phyloP scores from a whole-genome alignment of 2,888 invertebrate species.

The Stictocephala bisonia region DNA sequence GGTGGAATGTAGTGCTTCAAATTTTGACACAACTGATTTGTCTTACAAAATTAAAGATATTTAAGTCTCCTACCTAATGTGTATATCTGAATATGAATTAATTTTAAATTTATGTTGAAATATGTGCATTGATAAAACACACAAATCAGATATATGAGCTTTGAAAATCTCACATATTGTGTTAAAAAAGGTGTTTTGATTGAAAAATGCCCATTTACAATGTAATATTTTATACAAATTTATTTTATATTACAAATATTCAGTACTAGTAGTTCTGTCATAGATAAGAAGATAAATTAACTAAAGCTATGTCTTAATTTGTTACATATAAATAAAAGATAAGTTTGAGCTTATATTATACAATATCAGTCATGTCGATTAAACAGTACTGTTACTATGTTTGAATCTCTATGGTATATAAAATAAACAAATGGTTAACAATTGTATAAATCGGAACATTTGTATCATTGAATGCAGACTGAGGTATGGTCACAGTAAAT shows the following conservation, averaged over 20 bases:
- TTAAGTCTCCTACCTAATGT: too few relatives aligned
- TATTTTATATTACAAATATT: conserved; percentile 26
- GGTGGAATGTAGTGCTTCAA: too few relatives aligned
- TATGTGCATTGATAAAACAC: too few relatives aligned
- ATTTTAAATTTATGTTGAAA: too few relatives aligned
- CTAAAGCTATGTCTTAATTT: conserved; percentile 36
- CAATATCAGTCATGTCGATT: conserved; percentile 30
- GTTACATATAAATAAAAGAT: conserved; percentile 32
- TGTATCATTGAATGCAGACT: background rate
- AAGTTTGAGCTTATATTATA: conserved; percentile 35
- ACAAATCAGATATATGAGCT: too few relatives aligned
- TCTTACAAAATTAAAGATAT: too few relatives aligned
- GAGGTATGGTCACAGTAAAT: conserved; percentile 12
- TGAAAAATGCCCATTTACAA: too few relatives aligned
- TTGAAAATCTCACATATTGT: too few relatives aligned
- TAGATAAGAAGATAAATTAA: conserved; percentile 9
- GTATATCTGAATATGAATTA: too few relatives aligned
- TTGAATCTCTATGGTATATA: conserved; percentile 3
- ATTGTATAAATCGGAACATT: background rate
- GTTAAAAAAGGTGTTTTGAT: too few relatives aligned
- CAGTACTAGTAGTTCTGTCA: conserved; percentile 28
- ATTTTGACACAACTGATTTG: too few relatives aligned
- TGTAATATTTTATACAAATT: conserved; percentile 35
- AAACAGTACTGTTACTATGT: background rate
- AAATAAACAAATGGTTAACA: background rate